Percentiles rank a stretch among this genome's conserved stretches.
phyloP scores from a whole-genome alignment of 2,797 vertebrate species.

The Scarus forsteni region DNA sequence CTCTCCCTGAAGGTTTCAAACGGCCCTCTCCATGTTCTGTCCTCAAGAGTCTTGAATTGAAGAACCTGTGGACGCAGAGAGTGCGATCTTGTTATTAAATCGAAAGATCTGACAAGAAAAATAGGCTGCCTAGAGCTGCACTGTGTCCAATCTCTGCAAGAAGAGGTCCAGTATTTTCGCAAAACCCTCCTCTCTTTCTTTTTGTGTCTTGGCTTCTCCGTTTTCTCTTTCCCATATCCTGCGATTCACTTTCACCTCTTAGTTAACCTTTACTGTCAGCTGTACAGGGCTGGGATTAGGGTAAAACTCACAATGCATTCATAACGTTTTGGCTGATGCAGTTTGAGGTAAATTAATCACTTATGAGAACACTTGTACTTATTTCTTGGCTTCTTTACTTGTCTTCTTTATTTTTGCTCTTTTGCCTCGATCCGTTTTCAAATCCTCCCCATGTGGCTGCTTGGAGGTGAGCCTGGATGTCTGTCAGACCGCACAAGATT shows the following conservation, averaged over 20 bases:
- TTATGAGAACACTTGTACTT: constrained; percentile 36
- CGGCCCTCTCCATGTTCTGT: constrained; percentile 45
- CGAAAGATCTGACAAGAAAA: constrained; percentile 68
- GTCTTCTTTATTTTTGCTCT: constrained; percentile 46
- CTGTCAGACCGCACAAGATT: constrained; percentile 53
- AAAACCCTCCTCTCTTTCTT: constrained; percentile 42
- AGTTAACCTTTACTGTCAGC: constrained; percentile 60
- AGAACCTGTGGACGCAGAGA: constrained; percentile 54
- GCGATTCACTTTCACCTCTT: constrained; percentile 60
- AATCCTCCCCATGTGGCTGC: constrained; percentile 32
- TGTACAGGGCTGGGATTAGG: constrained; percentile 45
- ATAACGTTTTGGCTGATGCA: constrained; percentile 49
- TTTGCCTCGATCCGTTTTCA: constrained; percentile 18
- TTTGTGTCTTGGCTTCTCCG: constrained; percentile 35
- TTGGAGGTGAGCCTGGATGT: constrained; percentile 34
- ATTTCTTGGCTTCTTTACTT: constrained; percentile 41
- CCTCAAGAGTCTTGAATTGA: constrained; percentile 51
- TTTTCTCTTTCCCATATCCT: constrained; percentile 49
- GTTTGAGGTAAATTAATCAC: constrained; percentile 63
- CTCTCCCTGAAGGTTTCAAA: constrained; percentile 42
- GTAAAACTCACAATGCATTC: constrained; percentile 45
- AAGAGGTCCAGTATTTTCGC: constrained; percentile 54
- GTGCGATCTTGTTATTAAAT: constrained; percentile 70
- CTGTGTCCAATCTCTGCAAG: constrained; percentile 57
- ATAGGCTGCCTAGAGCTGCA: constrained; percentile 60